Evolutionary conservation across 37 sponge, comb jelly and placozoan species (phyloP).

Genomic region (Bolinopsis microptera): DNA sequence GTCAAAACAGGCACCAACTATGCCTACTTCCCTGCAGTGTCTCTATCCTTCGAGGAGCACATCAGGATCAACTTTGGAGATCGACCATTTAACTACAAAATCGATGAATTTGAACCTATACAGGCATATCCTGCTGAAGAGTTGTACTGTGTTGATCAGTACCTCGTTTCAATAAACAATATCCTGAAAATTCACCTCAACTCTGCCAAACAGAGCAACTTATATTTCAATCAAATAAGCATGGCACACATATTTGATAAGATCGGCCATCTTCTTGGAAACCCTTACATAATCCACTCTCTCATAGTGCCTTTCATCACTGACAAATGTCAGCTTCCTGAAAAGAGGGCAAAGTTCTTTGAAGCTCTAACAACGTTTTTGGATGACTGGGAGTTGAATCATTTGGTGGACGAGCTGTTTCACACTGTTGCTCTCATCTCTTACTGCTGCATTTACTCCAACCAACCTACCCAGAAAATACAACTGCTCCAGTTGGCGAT

Average conservation of each 20-base stretch:
- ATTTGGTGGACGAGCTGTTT: constrained; percentile 17
- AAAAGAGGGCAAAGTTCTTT: constrained; percentile 39
- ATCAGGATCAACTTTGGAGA: constrained; percentile 67
- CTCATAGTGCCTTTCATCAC: constrained; percentile 35
- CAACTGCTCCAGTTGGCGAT: constrained; percentile 17
- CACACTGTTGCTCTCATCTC: constrained; percentile 36
- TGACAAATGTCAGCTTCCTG: constrained; percentile 28
- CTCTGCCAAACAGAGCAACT: background rate
- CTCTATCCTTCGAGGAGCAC: constrained; percentile 66
- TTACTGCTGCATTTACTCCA: constrained; percentile 33
- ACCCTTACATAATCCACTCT: constrained; percentile 34
- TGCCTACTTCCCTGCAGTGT: constrained; percentile 67
- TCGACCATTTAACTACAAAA: constrained; percentile 65
- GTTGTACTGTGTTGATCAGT: constrained; percentile 22
- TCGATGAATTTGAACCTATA: constrained; percentile 42
- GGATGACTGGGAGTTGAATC: constrained; percentile 5
- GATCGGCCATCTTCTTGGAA: background rate
- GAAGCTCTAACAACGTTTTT: constrained; percentile 37
- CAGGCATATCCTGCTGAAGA: constrained; percentile 3
- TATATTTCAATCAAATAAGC: constrained; percentile 19
- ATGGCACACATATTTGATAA: constrained; percentile 59
- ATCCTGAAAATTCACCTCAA: constrained; percentile 45
- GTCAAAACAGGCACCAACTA: constrained; percentile 65
- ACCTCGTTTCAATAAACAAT: background rate
- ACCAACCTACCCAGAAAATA: constrained; percentile 21